Base-by-base conservation (phyloP, 2,113 vertebrate genomes). In the Strigops habroptila region DNA sequence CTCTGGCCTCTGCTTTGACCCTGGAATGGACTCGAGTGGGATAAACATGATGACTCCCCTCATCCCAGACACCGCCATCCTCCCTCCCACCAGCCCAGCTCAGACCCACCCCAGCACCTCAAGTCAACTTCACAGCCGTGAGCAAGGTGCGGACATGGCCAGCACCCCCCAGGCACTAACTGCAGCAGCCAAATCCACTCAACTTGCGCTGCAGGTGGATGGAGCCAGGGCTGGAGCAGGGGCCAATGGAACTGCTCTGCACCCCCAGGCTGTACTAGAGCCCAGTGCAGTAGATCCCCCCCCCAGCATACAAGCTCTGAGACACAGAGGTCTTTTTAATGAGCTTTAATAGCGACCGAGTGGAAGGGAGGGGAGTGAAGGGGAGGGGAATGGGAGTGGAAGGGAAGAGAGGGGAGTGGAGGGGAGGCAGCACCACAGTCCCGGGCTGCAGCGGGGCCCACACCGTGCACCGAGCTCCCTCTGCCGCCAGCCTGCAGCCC, bases 101-200 rank as follows among this genome's bases (percentile, higher is more conserved):
- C 31, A 6, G 62, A 73, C 18, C 17, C 79, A 75, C 9, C 10
- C 52, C 46, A 75, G 37, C 62, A 63, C 35, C 39, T 70, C 24
- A 19, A 23, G 16, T 31, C 1, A 1, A 14, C 57, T 37, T 60
- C 3, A 3, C 48, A 35, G 44, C 33, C 0, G 1, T 9, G 6
- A 87, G 10, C 5, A 5, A 59, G 33, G 23, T 24, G 18, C 16
- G 41, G 27, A 84, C 2, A 5, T 0, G 5, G 41, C 48, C 93
- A 86, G 49, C 68, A 71, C 25, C 17, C 28, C 21, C 39, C 14
- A 19, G 13, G 10, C 46, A 70, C 17, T 43, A 82, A 43, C 49
- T 2, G 3, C 46, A 67, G 35, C 77, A 53, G 53, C 46, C 71
- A 67, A 41, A 49, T 1, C 9, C 39, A 19, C 35, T 1, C 2